phyloP scores from a whole-genome alignment of 2,113 vertebrate species.

The Pseudorasbora parva region DNA sequence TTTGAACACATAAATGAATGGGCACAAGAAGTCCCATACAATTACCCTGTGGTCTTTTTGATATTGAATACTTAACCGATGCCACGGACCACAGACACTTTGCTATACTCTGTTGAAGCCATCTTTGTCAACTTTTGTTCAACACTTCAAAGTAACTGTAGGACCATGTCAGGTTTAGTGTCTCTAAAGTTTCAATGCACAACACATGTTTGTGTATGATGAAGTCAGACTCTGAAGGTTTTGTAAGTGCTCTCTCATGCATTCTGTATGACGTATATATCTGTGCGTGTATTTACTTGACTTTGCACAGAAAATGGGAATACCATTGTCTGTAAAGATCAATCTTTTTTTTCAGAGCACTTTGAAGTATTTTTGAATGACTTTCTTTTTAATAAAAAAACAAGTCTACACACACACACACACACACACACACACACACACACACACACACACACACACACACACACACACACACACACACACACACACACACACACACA shows the following conservation, averaged over 20 bases:
- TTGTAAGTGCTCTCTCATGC: not conserved
- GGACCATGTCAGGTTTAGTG: conserved; percentile 9
- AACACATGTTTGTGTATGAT: not conserved
- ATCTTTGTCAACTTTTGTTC: not conserved
- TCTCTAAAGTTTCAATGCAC: not conserved
- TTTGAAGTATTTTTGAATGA: conserved; percentile 10
- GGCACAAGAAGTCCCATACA: not conserved
- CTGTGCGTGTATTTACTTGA: not conserved
- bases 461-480: no score
- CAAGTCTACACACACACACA: not conserved
- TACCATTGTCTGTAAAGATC: not conserved
- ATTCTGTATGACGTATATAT: not conserved
- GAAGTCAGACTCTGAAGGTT: not conserved
- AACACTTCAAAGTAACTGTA: not conserved
- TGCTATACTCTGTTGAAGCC: not conserved
- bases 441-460: no score
- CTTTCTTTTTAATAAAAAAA: not conserved
- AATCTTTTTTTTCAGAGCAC: not conserved
- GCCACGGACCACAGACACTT: not conserved
- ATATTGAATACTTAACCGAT: not conserved
- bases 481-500: no score
- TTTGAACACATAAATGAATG: conserved; percentile 17
- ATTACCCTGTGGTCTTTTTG: not conserved
- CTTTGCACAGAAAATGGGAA: not conserved
- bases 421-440: no score